These are phyloP conservation scores for Cataglyphis rosenhaueri DNA, from an alignment of 2,888 invertebrate genomes.

Conservation along the genomic window DNA sequence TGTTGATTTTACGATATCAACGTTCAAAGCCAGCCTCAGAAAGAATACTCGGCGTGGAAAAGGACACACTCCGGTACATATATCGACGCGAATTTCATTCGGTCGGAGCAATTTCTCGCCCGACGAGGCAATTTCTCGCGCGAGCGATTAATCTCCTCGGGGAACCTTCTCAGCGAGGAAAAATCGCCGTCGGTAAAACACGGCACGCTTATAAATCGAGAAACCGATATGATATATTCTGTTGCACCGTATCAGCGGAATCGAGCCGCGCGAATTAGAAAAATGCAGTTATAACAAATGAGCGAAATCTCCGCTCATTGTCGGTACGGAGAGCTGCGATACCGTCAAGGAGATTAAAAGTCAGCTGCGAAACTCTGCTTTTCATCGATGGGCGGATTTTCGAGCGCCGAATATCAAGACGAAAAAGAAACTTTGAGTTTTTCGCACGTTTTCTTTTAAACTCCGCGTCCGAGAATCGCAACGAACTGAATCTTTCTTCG, in stretches of 20 bases:
- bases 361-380: not conserved
- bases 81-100: constrained; percentile 38
- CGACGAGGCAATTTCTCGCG: constrained; percentile 41
- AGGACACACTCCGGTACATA: not conserved
- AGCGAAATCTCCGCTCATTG: constrained; percentile 19
- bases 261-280: constrained; percentile 12
- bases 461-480: not conserved
- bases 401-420: not conserved
- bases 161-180: constrained; percentile 15
- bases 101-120: constrained; percentile 36
- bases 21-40: constrained; percentile 14
- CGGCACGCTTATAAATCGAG: constrained; percentile 28
- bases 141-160: constrained; percentile 50
- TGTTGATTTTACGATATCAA: constrained; percentile 45
- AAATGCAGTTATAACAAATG: constrained; percentile 26
- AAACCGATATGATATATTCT: constrained; percentile 46
- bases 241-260: constrained; percentile 38
- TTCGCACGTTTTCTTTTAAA: not conserved
- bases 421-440: not conserved
- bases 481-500: not conserved
- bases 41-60: not conserved
- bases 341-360: constrained; percentile 10
- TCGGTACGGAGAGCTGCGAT: not conserved
- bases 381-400: not conserved
- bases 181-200: constrained; percentile 25